Conservation (phyloP, 2,888 invertebrate species). For the Aleiodes alternator region DNA sequence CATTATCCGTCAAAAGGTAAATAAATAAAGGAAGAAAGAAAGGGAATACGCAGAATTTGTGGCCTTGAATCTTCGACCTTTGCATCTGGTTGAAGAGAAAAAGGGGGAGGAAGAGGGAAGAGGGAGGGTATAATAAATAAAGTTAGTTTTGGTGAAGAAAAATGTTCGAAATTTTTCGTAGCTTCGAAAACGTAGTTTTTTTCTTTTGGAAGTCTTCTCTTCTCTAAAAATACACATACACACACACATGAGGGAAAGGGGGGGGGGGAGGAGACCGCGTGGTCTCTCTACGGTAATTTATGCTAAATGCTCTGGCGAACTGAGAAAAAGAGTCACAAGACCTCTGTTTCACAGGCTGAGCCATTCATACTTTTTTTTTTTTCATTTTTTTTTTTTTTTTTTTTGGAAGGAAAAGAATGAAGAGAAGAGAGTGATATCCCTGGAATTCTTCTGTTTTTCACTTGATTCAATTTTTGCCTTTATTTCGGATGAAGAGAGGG, state of each 20-base stretch:
- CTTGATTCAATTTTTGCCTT: background rate
- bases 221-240: slow-evolving; percentile 32
- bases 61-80: slow-evolving; percentile 28
- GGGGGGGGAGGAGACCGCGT: background rate
- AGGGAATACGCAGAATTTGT: background rate
- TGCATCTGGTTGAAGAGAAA: slow-evolving; percentile 52
- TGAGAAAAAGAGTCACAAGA: slow-evolving; percentile 54
- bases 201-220: background rate
- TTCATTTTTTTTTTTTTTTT: background rate
- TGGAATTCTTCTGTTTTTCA: background rate
- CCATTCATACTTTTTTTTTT: slow-evolving; percentile 57
- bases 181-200: background rate
- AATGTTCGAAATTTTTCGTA: slow-evolving; percentile 1
- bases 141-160: background rate
- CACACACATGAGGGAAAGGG: too few relatives aligned
- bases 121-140: background rate
- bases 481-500: too few relatives aligned
- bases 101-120: slow-evolving; percentile 28
- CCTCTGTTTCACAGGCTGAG: slow-evolving; percentile 51
- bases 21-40: background rate
- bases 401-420: background rate
- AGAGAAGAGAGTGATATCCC: slow-evolving; percentile 24
- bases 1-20: background rate
- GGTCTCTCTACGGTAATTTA: slow-evolving; percentile 59
- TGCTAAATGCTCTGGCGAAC: slow-evolving; percentile 64